Percentiles rank a stretch among this genome's conserved stretches.
Conservation (phyloP, 2,113 vertebrate genomes). For the Nycticryphes semicollaris region DNA sequence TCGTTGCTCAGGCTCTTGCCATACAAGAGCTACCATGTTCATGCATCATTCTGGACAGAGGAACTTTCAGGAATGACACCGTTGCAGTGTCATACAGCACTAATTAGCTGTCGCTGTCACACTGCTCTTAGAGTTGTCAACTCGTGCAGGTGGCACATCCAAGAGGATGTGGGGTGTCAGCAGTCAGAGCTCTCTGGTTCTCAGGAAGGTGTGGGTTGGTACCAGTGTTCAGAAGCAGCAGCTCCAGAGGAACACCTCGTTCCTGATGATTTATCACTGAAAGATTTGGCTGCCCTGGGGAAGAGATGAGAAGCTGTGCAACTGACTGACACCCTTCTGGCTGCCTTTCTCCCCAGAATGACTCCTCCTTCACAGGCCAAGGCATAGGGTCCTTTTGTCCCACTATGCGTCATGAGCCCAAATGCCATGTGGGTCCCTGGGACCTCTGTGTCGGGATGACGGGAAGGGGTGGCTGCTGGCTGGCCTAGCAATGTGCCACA, state of each 20-base stretch:
- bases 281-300: background rate
- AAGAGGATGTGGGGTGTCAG: background rate
- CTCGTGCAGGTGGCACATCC: background rate
- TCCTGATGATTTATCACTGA: background rate
- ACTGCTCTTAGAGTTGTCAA: background rate
- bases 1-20: background rate
- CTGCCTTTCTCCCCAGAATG: background rate
- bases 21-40: background rate
- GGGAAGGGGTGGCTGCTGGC: accelerated
- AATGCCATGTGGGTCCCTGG: accelerated
- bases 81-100: background rate
- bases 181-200: background rate
- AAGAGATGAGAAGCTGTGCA: background rate
- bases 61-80: background rate
- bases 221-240: background rate
- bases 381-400: accelerated
- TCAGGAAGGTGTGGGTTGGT: background rate
- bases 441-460: accelerated
- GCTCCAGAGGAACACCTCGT: background rate
- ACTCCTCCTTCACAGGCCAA: background rate
- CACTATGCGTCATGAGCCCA: accelerated
- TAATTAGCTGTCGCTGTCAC: conserved; percentile 16
- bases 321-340: background rate
- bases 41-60: background rate
- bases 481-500: accelerated